Conservation (phyloP, 1,140 invertebrate genomes). For the Piezodorus guildinii region DNA sequence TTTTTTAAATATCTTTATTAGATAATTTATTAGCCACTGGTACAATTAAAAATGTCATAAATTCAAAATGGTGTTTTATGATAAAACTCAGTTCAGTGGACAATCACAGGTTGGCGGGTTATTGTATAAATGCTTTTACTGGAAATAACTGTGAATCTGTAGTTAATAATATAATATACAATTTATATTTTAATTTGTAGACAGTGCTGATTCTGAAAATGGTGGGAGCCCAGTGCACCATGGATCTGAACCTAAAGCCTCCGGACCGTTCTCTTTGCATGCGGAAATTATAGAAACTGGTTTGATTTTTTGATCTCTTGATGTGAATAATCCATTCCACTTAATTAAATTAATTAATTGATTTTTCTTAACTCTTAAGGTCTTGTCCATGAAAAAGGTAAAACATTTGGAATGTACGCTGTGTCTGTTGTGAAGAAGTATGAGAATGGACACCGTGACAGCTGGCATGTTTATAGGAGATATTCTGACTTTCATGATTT, state of each 20-base stretch:
- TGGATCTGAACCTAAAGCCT: conserved; percentile 9
- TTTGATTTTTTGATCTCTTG: conserved; percentile 24
- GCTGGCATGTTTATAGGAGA: conserved; percentile 67
- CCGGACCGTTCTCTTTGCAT: conserved; percentile 38
- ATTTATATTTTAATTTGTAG: neutral
- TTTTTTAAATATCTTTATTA: too few relatives aligned
- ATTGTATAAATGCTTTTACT: too few relatives aligned
- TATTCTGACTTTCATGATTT: conserved; percentile 91
- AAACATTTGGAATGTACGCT: conserved; percentile 81
- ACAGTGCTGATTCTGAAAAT: conserved; percentile 2
- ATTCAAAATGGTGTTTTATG: too few relatives aligned
- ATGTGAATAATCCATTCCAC: neutral
- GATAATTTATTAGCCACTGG: too few relatives aligned
- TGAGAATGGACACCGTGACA: conserved; percentile 51
- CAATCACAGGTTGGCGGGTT: too few relatives aligned
- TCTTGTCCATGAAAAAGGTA: conserved; percentile 62
- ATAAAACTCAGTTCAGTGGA: too few relatives aligned
- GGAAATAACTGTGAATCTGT: too few relatives aligned
- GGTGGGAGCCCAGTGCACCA: conserved; percentile 9
- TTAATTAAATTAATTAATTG: neutral
- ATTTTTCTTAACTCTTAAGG: conserved; percentile 36
- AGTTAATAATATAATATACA: too few relatives aligned
- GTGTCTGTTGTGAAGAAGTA: conserved; percentile 60
- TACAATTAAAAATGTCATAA: too few relatives aligned
- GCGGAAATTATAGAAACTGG: conserved; percentile 62